phyloP scores from a whole-genome alignment of 1,140 invertebrate genomes.

The Rhagoletis pomonella region DNA sequence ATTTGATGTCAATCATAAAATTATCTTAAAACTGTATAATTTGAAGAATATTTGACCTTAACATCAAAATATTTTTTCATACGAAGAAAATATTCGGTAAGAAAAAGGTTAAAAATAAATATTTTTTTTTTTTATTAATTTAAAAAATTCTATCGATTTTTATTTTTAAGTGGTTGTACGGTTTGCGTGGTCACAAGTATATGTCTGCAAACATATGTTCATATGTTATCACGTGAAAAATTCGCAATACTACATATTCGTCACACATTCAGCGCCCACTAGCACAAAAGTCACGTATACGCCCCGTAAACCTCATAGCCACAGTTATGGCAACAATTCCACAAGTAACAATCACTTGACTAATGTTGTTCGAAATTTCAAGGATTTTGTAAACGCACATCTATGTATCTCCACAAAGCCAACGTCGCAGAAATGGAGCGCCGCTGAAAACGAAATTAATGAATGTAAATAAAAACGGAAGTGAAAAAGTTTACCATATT shows the following conservation, averaged over 20 bases:
- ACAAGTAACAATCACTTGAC: constrained; percentile 51
- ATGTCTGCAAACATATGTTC: no score
- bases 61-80: no score
- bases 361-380: constrained; percentile 48
- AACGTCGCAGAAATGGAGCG: not conserved
- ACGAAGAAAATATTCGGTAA: no score
- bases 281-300: constrained; percentile 40
- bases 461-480: constrained; percentile 49
- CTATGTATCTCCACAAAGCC: not conserved
- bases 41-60: no score
- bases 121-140: no score
- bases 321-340: constrained; percentile 28
- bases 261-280: not conserved
- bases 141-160: no score
- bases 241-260: not conserved
- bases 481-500: constrained; percentile 45
- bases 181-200: no score
- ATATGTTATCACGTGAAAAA: not conserved
- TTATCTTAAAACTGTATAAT: no score
- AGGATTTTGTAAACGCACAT: constrained; percentile 28
- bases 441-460: constrained; percentile 8
- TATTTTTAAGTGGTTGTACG: no score
- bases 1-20: no score
- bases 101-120: no score
- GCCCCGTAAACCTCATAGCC: constrained; percentile 29